These are phyloP conservation scores for Pangasianodon hypophthalmus DNA, from an alignment of 2,113 vertebrate genomes.

Conservation along the genomic window DNA sequence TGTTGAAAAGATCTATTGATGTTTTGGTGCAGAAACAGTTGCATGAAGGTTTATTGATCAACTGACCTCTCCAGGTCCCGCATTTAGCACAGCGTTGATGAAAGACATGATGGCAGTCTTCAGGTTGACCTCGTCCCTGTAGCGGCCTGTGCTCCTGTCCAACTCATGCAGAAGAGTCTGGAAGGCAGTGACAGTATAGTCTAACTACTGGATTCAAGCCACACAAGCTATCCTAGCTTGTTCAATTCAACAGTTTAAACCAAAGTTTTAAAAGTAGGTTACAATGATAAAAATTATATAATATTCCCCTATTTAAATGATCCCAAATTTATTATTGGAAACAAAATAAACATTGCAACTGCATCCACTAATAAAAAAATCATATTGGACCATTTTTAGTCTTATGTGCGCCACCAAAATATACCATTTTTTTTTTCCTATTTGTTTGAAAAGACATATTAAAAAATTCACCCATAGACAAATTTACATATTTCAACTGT, in stretches of 20 bases:
- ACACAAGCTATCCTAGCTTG: background rate
- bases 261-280: background rate
- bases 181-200: slow-evolving; percentile 30
- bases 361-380: background rate
- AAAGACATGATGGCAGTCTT: slow-evolving; percentile 99
- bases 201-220: background rate
- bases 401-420: background rate
- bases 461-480: background rate
- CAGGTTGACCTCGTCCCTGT: slow-evolving; percentile 97
- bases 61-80: slow-evolving; percentile 93
- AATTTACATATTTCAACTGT: background rate
- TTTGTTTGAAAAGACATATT: background rate
- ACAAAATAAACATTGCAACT: background rate
- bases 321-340: background rate
- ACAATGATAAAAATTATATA: background rate
- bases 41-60: background rate
- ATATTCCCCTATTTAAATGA: no score
- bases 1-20: background rate
- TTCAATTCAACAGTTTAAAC: background rate
- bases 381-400: background rate
- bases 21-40: background rate
- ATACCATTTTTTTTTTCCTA: background rate
- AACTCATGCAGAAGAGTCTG: slow-evolving; percentile 95
- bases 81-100: slow-evolving; percentile 95
- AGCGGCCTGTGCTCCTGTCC: slow-evolving; percentile 92